Base-by-base conservation (phyloP, 2,797 vertebrate species). In the Catamblyrhynchus diadema region DNA sequence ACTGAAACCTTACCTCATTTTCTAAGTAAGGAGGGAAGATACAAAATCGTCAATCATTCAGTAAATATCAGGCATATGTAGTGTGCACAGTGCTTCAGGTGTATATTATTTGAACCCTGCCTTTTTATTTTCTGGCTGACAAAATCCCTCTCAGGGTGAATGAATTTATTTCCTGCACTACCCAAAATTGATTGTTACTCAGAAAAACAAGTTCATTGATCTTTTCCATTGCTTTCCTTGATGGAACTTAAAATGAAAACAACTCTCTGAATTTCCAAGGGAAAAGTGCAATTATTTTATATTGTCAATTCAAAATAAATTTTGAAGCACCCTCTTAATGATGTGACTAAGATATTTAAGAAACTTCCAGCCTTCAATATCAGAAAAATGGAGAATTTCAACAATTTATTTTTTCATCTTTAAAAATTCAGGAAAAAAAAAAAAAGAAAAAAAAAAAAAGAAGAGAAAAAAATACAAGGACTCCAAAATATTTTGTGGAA, bases 91-190 rank as follows among this genome's bases (percentile, higher is more conserved):
- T 82, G 33, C 51, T 95, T 48, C 53, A 88, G 51, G 51, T 77
- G 22, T 70, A 73, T 62, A 59, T 80, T 87, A 95, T 94, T 80
- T 94, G 75, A 94, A 91, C 22, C 1, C n/a, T 3, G 1, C 25
- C 79, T 96, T 97, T 95, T 97, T 78, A 86, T 94, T 94, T 95
- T 94, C 74, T 96, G 92, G 93, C 67, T 94, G 84, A 85, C 79
- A 96, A 54, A 72, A 90, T 90, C 67, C 71, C 15, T 94, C 97
- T 94, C 84, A 92, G 91, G 33, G 28, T 93, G 70, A 95, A 21
- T 85, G 50, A 87, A 41, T 65, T 94, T 92, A 91, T 95, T 96
- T 95, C 54, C 90, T 90, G 33, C 28, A 44, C n/a, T 83, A 95
- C 51, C 32, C 8, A 69, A 94, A 66, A 95, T 11, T 91, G 81